Percentiles rank a stretch among this genome's conserved stretches.
Evolutionary conservation across 1,140 invertebrate species (phyloP).

Genomic region (Lamellibrachia luymesi): DNA sequence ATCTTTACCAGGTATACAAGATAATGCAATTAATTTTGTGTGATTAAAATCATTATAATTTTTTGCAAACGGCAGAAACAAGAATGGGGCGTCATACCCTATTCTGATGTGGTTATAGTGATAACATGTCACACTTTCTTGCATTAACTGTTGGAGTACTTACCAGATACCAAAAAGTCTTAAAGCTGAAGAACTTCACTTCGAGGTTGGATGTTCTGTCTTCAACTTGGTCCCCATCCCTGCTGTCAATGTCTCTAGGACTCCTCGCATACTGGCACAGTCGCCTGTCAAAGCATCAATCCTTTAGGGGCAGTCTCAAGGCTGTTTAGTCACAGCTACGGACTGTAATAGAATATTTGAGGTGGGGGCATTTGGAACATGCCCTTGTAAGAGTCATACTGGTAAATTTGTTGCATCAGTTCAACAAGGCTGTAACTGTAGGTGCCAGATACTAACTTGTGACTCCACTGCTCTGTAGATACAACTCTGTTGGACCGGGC

Average conservation of each 20-base stretch:
- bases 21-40: too few relatives aligned
- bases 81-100: background rate
- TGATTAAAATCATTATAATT: too few relatives aligned
- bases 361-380: too few relatives aligned
- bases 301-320: background rate
- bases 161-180: conserved; percentile 51
- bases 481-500: too few relatives aligned
- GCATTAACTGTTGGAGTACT: conserved; percentile 21
- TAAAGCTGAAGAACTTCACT: conserved; percentile 44
- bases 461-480: too few relatives aligned
- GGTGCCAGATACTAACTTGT: too few relatives aligned
- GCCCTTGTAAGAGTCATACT: too few relatives aligned
- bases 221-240: conserved; percentile 34
- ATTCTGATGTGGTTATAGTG: background rate
- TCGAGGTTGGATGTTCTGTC: conserved; percentile 41
- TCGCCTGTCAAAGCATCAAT: background rate
- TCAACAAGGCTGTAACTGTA: too few relatives aligned
- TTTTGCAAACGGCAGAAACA: background rate
- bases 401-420: too few relatives aligned
- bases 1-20: too few relatives aligned
- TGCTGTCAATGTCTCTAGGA: background rate
- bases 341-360: background rate
- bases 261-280: background rate
- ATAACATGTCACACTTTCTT: background rate
- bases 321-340: background rate